phyloP scores from a whole-genome alignment of 2,888 invertebrate species.

The Petrophora chlorosata region DNA sequence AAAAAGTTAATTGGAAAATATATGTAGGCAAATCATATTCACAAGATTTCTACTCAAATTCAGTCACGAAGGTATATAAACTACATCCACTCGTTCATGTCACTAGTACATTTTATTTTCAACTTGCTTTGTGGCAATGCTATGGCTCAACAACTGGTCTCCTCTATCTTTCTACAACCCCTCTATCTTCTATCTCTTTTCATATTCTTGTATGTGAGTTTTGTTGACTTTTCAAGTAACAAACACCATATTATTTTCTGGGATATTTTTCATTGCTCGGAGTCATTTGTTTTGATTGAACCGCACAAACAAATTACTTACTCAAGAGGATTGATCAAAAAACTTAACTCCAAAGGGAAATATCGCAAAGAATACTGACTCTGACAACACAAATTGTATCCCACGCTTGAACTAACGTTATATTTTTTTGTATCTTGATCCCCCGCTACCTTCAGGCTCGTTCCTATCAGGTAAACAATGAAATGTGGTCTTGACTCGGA shows the following conservation, averaged over 20 bases:
- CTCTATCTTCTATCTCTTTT: constrained; percentile 50
- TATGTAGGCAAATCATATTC: constrained; percentile 48
- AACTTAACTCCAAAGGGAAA: constrained; percentile 34
- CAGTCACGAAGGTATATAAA: constrained; percentile 40
- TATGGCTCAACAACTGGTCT: constrained; percentile 67
- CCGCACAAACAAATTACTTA: constrained; percentile 7
- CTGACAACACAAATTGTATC: constrained; percentile 47
- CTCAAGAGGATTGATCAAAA: constrained; percentile 14
- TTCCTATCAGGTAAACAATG: constrained; percentile 92
- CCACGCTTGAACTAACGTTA: constrained; percentile 80
- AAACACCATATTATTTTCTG: constrained; percentile 43
- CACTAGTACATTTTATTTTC: constrained; percentile 73
- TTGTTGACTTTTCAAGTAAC: constrained; percentile 35
- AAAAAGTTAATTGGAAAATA: constrained; percentile 28
- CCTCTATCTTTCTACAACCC: constrained; percentile 47
- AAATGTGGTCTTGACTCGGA: constrained; percentile 76
- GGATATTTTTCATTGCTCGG: constrained; percentile 45
- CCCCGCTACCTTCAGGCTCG: constrained; percentile 91
- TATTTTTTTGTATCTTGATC: constrained; percentile 79
- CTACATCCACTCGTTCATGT: constrained; percentile 65
- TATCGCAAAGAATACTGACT: constrained; percentile 31
- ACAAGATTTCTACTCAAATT: constrained; percentile 39
- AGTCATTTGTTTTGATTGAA: constrained; percentile 39
- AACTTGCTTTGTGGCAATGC: constrained; percentile 81
- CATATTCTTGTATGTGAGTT: constrained; percentile 40